Base-by-base conservation (phyloP, 1,140 invertebrate genomes). In the Asbolus verrucosus region DNA sequence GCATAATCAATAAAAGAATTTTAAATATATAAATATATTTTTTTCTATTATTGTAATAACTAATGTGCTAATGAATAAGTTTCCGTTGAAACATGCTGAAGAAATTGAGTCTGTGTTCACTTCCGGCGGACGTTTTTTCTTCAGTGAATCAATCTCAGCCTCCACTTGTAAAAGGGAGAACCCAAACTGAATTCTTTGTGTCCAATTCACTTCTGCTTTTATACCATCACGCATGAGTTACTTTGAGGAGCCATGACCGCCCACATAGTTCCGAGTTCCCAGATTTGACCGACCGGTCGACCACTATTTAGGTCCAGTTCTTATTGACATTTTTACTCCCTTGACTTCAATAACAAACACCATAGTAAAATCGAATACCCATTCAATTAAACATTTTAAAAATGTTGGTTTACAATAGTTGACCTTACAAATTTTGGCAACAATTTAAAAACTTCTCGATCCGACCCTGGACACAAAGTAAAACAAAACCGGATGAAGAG, bases 191-290 rank as follows among this genome's bases (percentile, higher is more conserved):
- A 27, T 43, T 54, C 24, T 54, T 54, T 54, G 46, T 54, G 9
- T 14, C 46, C 19, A 54, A 54, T 27, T 54, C 46, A 54, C 13
- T 24, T 2, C 6, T 24, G 46, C 36, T 27, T 63, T 63, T 63
- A 18, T 63, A 36, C 41, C 61, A 63, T 63, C 61, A 63, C 61
- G 61, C 33, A 41, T 63, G 33, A 18, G 9, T 63, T 39, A 41
- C 33, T 41, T 41, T 41, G 61, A 63, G 19, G 61, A 39, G 19
- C 61, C 33, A 63, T 63, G 61, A 38, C 61, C 61, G 39, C 61
- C 61, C 61, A 63, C 33, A 27, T 18, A 62, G 30, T 54, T 54
- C 46, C 11, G 6, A 62, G 30, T 54, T 54, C 46, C 11, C 24
- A 24, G 46, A 54, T 54, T 27, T 27, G 46, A 54, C 46, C 46